Evolutionary conservation across 2,888 invertebrate species (phyloP).

Genomic region (Brenthis hecate): DNA sequence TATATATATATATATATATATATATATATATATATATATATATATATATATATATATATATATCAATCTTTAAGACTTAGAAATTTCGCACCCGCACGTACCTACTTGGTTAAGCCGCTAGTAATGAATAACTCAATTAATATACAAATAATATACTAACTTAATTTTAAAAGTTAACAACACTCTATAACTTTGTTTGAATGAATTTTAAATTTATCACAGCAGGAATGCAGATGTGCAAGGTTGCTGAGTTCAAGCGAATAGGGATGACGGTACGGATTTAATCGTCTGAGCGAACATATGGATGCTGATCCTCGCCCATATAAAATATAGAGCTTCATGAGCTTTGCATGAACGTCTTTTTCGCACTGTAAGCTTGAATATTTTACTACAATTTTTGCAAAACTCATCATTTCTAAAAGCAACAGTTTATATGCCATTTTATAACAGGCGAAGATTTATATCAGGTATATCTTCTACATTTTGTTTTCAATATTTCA

Average conservation of each 20-base stretch:
- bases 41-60: too few species aligned
- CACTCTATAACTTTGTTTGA: not conserved
- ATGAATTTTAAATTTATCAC: not conserved
- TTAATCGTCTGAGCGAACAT: conserved; percentile 55
- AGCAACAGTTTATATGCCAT: not conserved
- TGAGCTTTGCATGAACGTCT: conserved; percentile 42
- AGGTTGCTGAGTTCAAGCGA: conserved; percentile 40
- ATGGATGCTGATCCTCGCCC: conserved; percentile 49
- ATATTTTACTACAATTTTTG: conserved; percentile 14
- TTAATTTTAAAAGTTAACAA: too few species aligned
- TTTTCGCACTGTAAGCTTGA: conserved; percentile 8
- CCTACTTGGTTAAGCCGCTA: too few species aligned
- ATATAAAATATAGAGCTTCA: conserved; percentile 48
- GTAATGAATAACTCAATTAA: too few species aligned
- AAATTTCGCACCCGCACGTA: too few species aligned
- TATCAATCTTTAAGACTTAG: too few species aligned
- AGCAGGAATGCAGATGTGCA: conserved; percentile 41
- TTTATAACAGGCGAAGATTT: too few species aligned
- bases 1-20: too few species aligned
- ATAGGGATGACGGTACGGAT: conserved; percentile 47
- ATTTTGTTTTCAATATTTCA: too few species aligned
- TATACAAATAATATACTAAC: too few species aligned
- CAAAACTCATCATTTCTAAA: not conserved
- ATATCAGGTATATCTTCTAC: too few species aligned
- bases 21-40: too few species aligned